phyloP scores from a whole-genome alignment of 2,113 vertebrate genomes.

The Dryoscopus gambensis region DNA sequence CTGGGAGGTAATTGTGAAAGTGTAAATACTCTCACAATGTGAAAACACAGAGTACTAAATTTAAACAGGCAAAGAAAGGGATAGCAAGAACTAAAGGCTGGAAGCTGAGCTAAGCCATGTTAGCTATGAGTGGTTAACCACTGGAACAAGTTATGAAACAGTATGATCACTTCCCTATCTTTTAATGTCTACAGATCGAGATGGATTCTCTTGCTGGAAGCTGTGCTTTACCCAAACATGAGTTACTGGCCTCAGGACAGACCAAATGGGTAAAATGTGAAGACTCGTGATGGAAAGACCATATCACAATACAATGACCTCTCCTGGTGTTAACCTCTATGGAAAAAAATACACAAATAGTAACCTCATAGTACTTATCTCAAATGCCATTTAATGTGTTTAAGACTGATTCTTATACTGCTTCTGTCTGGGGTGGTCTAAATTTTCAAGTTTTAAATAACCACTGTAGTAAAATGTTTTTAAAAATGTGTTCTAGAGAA shows the following conservation, averaged over 20 bases:
- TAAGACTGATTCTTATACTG: background rate
- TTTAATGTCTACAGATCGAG: slow-evolving; percentile 17
- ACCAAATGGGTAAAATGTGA: background rate
- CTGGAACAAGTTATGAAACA: slow-evolving; percentile 40
- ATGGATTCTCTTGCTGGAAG: slow-evolving; percentile 1
- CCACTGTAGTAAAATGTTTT: background rate
- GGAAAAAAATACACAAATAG: background rate
- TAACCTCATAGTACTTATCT: background rate
- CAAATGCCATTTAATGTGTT: background rate
- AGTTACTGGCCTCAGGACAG: background rate
- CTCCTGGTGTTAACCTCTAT: background rate
- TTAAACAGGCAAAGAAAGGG: slow-evolving; percentile 17
- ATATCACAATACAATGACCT: background rate
- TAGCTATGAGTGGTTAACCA: slow-evolving; percentile 50
- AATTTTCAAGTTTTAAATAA: background rate
- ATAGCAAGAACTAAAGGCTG: slow-evolving; percentile 16
- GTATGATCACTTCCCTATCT: slow-evolving; percentile 31
- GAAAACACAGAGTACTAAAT: background rate
- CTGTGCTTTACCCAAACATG: background rate
- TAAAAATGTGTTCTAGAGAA: background rate
- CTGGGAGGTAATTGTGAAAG: background rate
- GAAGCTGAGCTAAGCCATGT: slow-evolving; percentile 36
- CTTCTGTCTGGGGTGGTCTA: background rate
- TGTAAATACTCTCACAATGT: background rate
- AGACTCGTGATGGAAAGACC: background rate